A percentile compares a stretch with the other conserved stretches of the same genome.
phyloP scores from a whole-genome alignment of 2,888 invertebrate species.

The Acleris cristana region DNA sequence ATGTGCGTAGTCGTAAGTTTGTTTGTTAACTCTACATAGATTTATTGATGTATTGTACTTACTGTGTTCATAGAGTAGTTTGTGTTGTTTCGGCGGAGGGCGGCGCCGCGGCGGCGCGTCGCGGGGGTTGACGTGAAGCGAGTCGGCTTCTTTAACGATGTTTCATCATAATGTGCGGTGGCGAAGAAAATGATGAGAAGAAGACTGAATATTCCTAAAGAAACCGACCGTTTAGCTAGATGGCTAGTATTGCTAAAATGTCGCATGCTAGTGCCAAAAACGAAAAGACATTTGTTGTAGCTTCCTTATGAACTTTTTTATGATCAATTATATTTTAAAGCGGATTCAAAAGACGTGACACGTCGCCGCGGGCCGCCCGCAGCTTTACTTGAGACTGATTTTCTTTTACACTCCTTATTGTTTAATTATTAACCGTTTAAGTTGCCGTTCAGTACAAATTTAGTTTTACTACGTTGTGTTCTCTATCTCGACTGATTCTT shows the following conservation, averaged over 20 bases:
- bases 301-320: no score
- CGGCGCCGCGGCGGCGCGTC: neutral
- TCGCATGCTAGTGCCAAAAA: no score
- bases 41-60: conserved; percentile 26
- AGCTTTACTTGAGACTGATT: conserved; percentile 65
- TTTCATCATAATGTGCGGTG: no score
- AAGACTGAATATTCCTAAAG: no score
- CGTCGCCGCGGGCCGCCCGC: neutral
- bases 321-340: no score
- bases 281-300: no score
- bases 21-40: conserved; percentile 42
- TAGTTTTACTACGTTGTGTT: conserved; percentile 45
- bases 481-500: conserved; percentile 50
- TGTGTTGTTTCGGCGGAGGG: conserved; percentile 11
- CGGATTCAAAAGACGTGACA: neutral
- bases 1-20: conserved; percentile 56
- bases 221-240: no score
- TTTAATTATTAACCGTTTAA: conserved; percentile 48
- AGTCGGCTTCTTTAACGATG: no score
- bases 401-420: conserved; percentile 47
- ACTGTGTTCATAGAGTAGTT: conserved; percentile 17
- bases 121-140: neutral
- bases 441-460: conserved; percentile 68
- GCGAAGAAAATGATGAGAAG: no score
- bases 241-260: no score